Evolutionary conservation across 2,888 invertebrate genomes (phyloP).

Genomic region (Drosophila pegasa): DNA sequence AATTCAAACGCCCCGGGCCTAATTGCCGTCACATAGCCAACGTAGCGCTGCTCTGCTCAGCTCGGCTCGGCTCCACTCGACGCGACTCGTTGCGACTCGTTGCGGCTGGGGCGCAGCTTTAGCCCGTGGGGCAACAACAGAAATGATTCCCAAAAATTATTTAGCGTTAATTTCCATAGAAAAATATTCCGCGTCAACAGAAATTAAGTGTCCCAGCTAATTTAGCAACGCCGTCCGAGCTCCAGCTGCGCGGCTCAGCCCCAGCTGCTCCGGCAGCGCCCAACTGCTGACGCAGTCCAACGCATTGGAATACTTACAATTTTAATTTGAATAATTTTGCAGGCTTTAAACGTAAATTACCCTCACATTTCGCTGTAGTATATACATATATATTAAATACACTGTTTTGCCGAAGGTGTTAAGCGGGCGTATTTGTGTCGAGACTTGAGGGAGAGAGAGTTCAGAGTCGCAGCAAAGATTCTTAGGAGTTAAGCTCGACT

Average conservation of each 20-base stretch:
- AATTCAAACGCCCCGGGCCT: constrained; percentile 79
- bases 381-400: constrained; percentile 40
- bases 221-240: constrained; percentile 65
- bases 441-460: not conserved
- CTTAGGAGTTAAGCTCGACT: not conserved
- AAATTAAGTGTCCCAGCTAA: constrained; percentile 80
- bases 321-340: constrained; percentile 78
- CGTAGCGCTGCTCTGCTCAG: not conserved
- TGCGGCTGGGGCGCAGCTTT: not conserved
- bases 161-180: constrained; percentile 80
- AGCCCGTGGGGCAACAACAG: constrained; percentile 49
- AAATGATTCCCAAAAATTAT: constrained; percentile 75
- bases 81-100: not conserved
- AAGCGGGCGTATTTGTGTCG: not conserved
- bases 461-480: too few species aligned
- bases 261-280: constrained; percentile 5
- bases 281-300: constrained; percentile 47
- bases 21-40: constrained; percentile 71
- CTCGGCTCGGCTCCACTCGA: not conserved
- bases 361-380: constrained; percentile 68
- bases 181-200: constrained; percentile 79
- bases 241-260: constrained; percentile 51
- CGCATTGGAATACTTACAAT: constrained; percentile 79
- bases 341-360: constrained; percentile 79
- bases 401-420: not conserved